Evolutionary conservation across 2,113 vertebrate species (phyloP), one percentile per base, ranked within the genome.

Genomic region (Dryoscopus gambensis): DNA sequence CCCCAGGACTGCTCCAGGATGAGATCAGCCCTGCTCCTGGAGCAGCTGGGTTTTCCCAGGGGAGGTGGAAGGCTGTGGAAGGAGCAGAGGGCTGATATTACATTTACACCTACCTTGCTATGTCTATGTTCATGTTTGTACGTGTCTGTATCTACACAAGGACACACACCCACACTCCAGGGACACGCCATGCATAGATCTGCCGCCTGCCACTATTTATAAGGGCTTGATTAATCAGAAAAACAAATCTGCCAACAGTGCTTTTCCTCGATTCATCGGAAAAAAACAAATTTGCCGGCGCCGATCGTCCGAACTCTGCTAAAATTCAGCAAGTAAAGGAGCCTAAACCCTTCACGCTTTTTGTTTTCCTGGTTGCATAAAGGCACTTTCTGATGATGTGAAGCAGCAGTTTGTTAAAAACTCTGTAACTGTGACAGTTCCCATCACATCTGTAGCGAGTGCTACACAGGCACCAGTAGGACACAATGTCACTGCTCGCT

Each of bases 301-400:
- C 47, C 1, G 0, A 33, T 23, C 22, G 11, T 78, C 46, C 46
- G 46, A 21, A 46, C 46, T 46, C 46, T 46, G 5, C 75, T 13
- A 9, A 55, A 53, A 64, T 11, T 52, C 74, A 63, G 56, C 62
- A 13, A 50, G 28, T 21, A 16, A 84, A 49, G 22, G 52, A 46
- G 50, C 17, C 39, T 13, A 20, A 68, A 37, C n/a, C 60, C 76
- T 68, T 42, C 1, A 12, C 0, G 0, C 8, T 53, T 95, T 85
- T 85, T 86, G 78, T 84, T 91, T 71, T 89, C 84, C 81, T 92
- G 90, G 87, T 78, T 88, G 35, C 31, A 24, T 85, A 65, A 97
- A 97, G 97, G 97, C 97, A 97, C 97, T 97, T 97, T 68, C 76
- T 89, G 95, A 91, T 82, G 92, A 90, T 93, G 95, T 76, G 92